These are phyloP conservation scores for Chorisops tibialis DNA, from an alignment of 2,888 invertebrate genomes.

Conservation along the genomic window DNA sequence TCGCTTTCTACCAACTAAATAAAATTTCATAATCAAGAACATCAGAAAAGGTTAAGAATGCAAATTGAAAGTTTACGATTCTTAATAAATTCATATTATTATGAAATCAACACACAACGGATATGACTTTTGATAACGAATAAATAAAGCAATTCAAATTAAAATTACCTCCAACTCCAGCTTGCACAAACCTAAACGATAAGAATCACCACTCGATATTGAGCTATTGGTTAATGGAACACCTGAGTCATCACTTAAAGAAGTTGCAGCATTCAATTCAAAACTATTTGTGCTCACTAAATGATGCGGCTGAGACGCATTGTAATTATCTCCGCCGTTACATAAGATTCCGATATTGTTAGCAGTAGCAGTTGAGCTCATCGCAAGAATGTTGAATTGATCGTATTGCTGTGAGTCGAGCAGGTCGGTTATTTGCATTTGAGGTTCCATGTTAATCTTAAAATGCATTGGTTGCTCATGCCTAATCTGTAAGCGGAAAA, in stretches of 20 bases:
- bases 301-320: slow-evolving; percentile 36
- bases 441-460: slow-evolving; percentile 26
- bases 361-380: slow-evolving; percentile 4
- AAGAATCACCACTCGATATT: slow-evolving; percentile 52
- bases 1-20: slow-evolving; percentile 77
- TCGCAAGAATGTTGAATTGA: slow-evolving; percentile 20
- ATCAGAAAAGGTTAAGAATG: background rate
- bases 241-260: slow-evolving; percentile 51
- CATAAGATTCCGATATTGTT: slow-evolving; percentile 17
- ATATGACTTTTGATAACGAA: no score
- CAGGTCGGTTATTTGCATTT: slow-evolving; percentile 22
- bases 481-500: slow-evolving; percentile 24
- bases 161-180: slow-evolving; percentile 49
- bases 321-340: slow-evolving; percentile 20
- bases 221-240: slow-evolving; percentile 51
- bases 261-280: slow-evolving; percentile 50
- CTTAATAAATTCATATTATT: no score
- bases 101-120: background rate
- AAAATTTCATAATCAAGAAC: background rate
- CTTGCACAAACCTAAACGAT: slow-evolving; percentile 50
- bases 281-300: slow-evolving; percentile 51
- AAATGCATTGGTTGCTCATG: slow-evolving; percentile 22
- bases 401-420: slow-evolving; percentile 21
- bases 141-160: background rate
- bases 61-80: no score